Evolutionary conservation across 2,888 invertebrate genomes (phyloP).

Genomic region (Drosophila nr. perissopoda): DNA sequence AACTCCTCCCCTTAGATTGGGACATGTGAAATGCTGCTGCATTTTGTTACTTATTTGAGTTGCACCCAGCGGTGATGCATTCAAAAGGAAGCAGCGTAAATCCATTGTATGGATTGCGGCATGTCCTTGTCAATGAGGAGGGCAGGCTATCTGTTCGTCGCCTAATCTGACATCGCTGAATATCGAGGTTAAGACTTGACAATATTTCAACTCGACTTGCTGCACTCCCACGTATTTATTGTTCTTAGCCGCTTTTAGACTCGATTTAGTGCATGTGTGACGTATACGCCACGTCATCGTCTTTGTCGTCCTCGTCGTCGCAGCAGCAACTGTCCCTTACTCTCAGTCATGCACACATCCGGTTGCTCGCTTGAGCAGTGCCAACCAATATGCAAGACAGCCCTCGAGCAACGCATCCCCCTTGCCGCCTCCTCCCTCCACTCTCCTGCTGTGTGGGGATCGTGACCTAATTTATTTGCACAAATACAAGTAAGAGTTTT

Average conservation of each 20-base stretch:
- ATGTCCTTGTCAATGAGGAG: neutral
- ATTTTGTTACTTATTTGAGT: slow-evolving; percentile 71
- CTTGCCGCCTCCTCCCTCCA: slow-evolving; percentile 2
- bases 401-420: slow-evolving; percentile 28
- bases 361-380: slow-evolving; percentile 14
- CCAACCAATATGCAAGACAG: slow-evolving; percentile 44
- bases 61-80: slow-evolving; percentile 59
- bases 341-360: slow-evolving; percentile 9
- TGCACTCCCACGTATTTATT: slow-evolving; percentile 64
- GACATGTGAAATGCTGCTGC: slow-evolving; percentile 40
- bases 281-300: slow-evolving; percentile 63
- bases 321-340: slow-evolving; percentile 7
- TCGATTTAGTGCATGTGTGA: slow-evolving; percentile 46
- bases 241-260: slow-evolving; percentile 62
- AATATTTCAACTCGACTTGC: slow-evolving; percentile 79
- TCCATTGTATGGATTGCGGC: slow-evolving; percentile 3
- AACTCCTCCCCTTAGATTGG: slow-evolving; percentile 32
- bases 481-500: slow-evolving; percentile 38
- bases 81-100: slow-evolving; percentile 47
- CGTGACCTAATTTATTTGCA: slow-evolving; percentile 78
- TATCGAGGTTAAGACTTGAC: slow-evolving; percentile 81
- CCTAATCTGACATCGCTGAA: slow-evolving; percentile 77
- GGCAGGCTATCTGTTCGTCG: slow-evolving; percentile 29
- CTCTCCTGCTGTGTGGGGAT: slow-evolving; percentile 45
- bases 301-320: slow-evolving; percentile 6